Evolutionary conservation across 2,113 vertebrate genomes (phyloP), one percentile per base, ranked within the genome.

Genomic region (Daubentonia madagascariensis): DNA sequence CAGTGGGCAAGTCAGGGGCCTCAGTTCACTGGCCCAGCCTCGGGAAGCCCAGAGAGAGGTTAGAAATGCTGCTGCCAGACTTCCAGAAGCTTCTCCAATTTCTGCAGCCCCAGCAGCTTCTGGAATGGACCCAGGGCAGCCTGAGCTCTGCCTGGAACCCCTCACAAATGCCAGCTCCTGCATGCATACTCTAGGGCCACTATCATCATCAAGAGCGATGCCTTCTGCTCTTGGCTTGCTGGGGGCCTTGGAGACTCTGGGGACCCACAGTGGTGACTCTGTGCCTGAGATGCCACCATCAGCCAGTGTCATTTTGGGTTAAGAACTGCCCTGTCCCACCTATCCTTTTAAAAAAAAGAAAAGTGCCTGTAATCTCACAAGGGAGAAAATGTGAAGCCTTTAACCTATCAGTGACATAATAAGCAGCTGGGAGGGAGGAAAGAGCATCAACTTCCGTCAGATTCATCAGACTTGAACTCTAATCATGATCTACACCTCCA

Each of bases 71-170:
- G 5, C 78, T 84, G 30, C 63, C 50, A 89, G 85, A 57, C 68
- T 97, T 92, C 92, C n/a, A 93, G 91, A 96, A 97, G 54, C 78
- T 75, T 98, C 96, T 97, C 83, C 50, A 50, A 45, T 80, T 93
- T 84, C 89, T 67, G 73, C 48, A 95, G 76, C 54, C 76, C 75
- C 59, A 61, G 84, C 35, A 52, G 57, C 65, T 87, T 96, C 85
- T 78, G 91, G 94, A 96, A 85, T 6, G 9, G 61, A 91, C 59
- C 72, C 91, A 79, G 70, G 75, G n/a, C 57, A 86, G 83, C 92
- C 90, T 68, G 94, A 93, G 83, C 59, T 63, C 54, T n/a, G 70
- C 81, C 68, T 65, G 50, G 95, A 73, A 45, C 86, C 52, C 61
- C 87, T 91, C 70, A 48, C 43, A 87, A 54, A 54, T 7, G 73